These are phyloP conservation scores for Ochlodes sylvanus DNA, from an alignment of 2,888 invertebrate genomes.

Conservation along the genomic window DNA sequence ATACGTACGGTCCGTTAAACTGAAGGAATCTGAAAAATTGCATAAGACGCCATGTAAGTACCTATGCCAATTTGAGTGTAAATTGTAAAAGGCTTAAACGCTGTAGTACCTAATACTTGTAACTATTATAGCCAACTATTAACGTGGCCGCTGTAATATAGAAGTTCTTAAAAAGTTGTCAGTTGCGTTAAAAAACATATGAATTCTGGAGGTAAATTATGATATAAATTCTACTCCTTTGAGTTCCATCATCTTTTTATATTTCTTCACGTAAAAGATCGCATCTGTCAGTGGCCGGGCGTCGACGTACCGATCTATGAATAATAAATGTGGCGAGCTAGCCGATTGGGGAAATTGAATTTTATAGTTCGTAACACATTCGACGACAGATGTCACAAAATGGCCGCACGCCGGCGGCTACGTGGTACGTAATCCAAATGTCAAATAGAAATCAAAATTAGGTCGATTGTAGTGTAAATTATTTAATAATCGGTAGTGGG, in stretches of 20 bases:
- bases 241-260: conserved; percentile 66
- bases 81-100: no score
- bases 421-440: conserved; percentile 78
- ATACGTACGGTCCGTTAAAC: no score
- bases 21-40: no score
- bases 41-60: no score
- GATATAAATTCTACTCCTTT: conserved; percentile 15
- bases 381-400: conserved; percentile 84
- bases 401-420: conserved; percentile 75
- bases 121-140: no score
- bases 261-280: conserved; percentile 83
- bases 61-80: no score
- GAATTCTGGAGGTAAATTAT: conserved; percentile 38
- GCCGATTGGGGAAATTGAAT: conserved; percentile 85
- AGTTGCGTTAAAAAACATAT: neutral
- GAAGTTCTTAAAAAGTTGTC: neutral
- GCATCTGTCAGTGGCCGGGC: conserved; percentile 82
- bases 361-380: conserved; percentile 84
- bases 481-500: conserved; percentile 77
- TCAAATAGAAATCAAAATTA: conserved; percentile 85
- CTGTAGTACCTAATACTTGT: no score
- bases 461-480: conserved; percentile 84
- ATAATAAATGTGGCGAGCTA: conserved; percentile 83
- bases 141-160: no score
- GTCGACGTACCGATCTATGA: conserved; percentile 81